A percentile compares a stretch with the other conserved stretches of the same genome.
Evolutionary conservation across 1,140 invertebrate genomes (phyloP).

Genomic region (Venturia canescens): DNA sequence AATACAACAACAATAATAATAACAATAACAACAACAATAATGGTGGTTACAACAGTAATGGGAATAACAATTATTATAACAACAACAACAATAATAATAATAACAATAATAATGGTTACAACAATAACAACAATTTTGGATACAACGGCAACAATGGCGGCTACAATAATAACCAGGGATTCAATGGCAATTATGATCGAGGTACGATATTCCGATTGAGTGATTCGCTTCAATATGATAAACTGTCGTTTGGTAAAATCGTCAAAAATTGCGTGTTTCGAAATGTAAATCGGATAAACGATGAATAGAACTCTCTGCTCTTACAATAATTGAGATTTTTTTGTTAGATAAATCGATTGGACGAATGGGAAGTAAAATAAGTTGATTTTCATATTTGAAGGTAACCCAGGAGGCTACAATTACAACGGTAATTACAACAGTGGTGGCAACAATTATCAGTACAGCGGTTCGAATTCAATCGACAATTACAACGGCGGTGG

Average conservation of each 20-base stretch:
- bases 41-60: constrained; percentile 62
- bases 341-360: no score
- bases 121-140: constrained; percentile 52
- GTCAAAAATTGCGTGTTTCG: no score
- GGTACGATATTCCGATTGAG: constrained; percentile 33
- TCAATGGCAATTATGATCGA: constrained; percentile 57
- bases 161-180: constrained; percentile 54
- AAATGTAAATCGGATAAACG: no score
- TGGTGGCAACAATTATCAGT: constrained; percentile 75
- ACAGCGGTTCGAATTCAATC: constrained; percentile 73
- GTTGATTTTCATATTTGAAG: background rate
- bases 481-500: constrained; percentile 74
- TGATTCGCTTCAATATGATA: background rate
- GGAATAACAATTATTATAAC: constrained; percentile 60
- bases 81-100: constrained; percentile 51
- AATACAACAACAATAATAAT: constrained; percentile 69
- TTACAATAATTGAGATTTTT: no score
- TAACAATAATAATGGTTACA: constrained; percentile 58
- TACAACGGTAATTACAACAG: constrained; percentile 61
- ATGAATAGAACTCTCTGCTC: no score
- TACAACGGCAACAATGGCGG: constrained; percentile 66
- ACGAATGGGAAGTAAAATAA: no score
- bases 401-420: constrained; percentile 33
- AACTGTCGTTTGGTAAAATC: no score
- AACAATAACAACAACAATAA: constrained; percentile 55